phyloP scores from a whole-genome alignment of 2,888 invertebrate genomes.

The Siphlonurus alternatus region DNA sequence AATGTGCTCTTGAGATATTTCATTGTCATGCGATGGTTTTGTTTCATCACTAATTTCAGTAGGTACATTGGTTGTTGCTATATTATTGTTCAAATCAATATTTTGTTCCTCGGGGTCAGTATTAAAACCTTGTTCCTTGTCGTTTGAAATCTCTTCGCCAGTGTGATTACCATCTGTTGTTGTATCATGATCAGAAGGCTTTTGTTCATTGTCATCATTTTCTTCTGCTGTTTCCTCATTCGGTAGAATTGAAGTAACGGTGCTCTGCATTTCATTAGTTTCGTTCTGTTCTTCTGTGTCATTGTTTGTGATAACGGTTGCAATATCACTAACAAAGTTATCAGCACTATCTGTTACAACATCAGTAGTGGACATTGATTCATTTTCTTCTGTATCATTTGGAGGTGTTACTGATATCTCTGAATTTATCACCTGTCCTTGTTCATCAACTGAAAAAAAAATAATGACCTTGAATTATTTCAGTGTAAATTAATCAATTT shows the following conservation, averaged over 20 bases:
- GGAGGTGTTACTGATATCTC: slow-evolving; percentile 5
- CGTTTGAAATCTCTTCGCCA: too few relatives aligned
- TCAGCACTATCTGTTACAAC: neutral
- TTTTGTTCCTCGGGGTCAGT: too few relatives aligned
- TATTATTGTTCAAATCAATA: too few relatives aligned
- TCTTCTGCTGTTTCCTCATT: neutral
- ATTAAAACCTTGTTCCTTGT: too few relatives aligned
- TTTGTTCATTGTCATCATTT: neutral
- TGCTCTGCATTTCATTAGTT: slow-evolving; percentile 7
- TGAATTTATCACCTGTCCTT: neutral
- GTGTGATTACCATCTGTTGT: too few relatives aligned
- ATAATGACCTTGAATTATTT: neutral
- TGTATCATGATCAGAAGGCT: too few relatives aligned
- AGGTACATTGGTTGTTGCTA: too few relatives aligned
- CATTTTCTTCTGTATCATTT: slow-evolving; percentile 14
- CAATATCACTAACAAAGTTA: neutral
- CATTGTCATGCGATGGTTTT: too few relatives aligned
- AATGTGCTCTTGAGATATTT: too few relatives aligned
- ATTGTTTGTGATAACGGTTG: neutral
- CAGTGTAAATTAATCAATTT: too few relatives aligned
- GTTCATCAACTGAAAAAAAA: neutral
- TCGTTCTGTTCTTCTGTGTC: slow-evolving; percentile 10
- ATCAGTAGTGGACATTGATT: slow-evolving; percentile 2
- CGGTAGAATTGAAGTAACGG: neutral
- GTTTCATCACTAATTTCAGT: too few relatives aligned